A percentile compares a stretch with the other conserved stretches of the same genome.
phyloP scores from a whole-genome alignment of 2,797 vertebrate species.

The Semaprochilodus insignis region DNA sequence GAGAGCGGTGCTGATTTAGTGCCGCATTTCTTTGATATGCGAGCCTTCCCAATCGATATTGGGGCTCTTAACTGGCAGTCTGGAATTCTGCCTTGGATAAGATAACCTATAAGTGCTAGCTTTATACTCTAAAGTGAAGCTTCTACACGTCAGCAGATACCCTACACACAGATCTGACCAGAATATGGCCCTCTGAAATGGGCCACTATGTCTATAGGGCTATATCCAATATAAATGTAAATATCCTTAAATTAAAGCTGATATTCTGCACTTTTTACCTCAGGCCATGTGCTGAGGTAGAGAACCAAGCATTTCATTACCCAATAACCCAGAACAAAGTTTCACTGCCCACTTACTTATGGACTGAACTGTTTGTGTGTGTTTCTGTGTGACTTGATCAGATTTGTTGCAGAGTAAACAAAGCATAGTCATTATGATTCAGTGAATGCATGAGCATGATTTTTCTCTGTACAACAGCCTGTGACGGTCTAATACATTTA shows the following conservation, averaged over 20 bases:
- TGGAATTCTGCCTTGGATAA: constrained; percentile 45
- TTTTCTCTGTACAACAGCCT: too few species aligned
- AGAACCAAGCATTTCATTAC: too few species aligned
- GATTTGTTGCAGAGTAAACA: constrained; percentile 20
- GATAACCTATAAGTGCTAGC: constrained; percentile 42
- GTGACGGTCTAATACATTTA: too few species aligned
- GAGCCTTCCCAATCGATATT: constrained; percentile 62
- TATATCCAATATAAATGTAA: constrained; percentile 6
- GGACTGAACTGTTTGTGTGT: neutral
- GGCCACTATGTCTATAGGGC: neutral
- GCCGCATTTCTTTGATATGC: constrained; percentile 67
- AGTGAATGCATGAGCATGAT: neutral
- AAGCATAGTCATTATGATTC: neutral
- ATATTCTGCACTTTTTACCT: neutral
- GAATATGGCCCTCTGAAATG: constrained; percentile 3
- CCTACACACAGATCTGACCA: constrained; percentile 9
- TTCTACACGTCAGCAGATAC: constrained; percentile 25
- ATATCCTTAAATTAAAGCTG: neutral
- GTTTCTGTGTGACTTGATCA: neutral
- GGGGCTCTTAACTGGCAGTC: constrained; percentile 47
- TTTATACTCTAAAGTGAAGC: constrained; percentile 16
- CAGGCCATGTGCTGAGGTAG: neutral
- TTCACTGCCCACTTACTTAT: neutral
- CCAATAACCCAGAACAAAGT: neutral
- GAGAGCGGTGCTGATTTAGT: constrained; percentile 42